A percentile compares a stretch with the other conserved stretches of the same genome.
phyloP scores from a whole-genome alignment of 2,113 vertebrate species.

The Aldabrachelys gigantea region DNA sequence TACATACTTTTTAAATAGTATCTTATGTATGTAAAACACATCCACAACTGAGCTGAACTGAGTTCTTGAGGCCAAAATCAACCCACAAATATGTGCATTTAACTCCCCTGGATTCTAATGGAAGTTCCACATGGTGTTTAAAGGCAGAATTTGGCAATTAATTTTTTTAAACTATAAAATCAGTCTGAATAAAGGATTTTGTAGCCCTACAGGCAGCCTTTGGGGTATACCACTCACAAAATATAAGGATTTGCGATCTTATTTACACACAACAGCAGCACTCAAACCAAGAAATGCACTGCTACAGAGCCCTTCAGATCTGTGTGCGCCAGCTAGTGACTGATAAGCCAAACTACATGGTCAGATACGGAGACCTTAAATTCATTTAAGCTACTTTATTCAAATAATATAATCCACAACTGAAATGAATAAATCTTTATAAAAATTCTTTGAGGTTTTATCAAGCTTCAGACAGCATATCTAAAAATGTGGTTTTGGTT shows the following conservation, averaged over 20 bases:
- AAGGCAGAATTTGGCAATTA: neutral
- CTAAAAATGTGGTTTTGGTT: constrained; percentile 4
- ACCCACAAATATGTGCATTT: neutral
- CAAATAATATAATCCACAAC: neutral
- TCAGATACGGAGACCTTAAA: neutral
- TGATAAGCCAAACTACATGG: neutral
- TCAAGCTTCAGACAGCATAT: neutral
- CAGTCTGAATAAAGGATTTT: neutral
- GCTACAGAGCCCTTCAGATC: neutral
- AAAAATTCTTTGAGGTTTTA: neutral
- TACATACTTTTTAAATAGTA: neutral
- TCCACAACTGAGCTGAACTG: neutral
- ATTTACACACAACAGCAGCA: neutral
- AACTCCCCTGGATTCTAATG: neutral
- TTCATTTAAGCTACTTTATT: constrained; percentile 1
- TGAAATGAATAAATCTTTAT: neutral
- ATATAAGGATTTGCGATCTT: neutral
- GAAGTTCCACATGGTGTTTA: neutral
- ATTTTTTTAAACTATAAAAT: neutral
- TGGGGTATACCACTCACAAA: neutral
- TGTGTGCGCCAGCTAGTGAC: neutral
- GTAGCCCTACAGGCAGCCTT: neutral
- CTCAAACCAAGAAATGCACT: neutral
- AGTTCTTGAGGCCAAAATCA: neutral
- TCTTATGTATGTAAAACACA: accelerated